These are phyloP conservation scores for Trachymyrmex cornetzi DNA, from an alignment of 1,140 invertebrate species.

Conservation along the genomic window DNA sequence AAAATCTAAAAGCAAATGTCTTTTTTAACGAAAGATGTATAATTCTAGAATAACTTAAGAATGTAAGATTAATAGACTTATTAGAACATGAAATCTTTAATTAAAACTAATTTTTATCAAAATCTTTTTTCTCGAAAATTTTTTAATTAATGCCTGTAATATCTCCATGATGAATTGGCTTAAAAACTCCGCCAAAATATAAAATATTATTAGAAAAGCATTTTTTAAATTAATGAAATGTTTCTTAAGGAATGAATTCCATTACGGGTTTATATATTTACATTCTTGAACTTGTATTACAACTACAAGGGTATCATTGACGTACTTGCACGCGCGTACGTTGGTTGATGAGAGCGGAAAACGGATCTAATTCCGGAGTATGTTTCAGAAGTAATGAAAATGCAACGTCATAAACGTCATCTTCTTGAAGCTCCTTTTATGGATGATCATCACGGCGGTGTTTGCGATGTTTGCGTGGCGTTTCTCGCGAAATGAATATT, in stretches of 20 bases:
- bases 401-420: conserved; percentile 37
- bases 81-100: not conserved
- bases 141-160: not conserved
- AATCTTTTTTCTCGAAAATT: not conserved
- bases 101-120: not conserved
- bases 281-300: not conserved
- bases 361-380: conserved; percentile 45
- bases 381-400: conserved; percentile 44
- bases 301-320: conserved; percentile 28
- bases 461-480: conserved; percentile 2
- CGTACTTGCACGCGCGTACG: not conserved
- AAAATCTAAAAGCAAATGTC: not conserved
- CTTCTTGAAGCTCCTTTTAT: conserved; percentile 41
- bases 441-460: not conserved
- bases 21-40: not conserved
- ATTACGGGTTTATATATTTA: not conserved
- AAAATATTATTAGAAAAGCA: not conserved
- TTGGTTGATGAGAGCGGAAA: conserved; percentile 57
- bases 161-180: not conserved
- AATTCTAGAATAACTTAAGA: not conserved
- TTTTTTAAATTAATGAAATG: not conserved
- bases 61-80: not conserved
- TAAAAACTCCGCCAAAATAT: not conserved
- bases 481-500: conserved; percentile 5
- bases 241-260: not conserved